phyloP scores from a whole-genome alignment of 37 sponge, comb jelly and placozoan species.

The Chondrosia reniformis region DNA sequence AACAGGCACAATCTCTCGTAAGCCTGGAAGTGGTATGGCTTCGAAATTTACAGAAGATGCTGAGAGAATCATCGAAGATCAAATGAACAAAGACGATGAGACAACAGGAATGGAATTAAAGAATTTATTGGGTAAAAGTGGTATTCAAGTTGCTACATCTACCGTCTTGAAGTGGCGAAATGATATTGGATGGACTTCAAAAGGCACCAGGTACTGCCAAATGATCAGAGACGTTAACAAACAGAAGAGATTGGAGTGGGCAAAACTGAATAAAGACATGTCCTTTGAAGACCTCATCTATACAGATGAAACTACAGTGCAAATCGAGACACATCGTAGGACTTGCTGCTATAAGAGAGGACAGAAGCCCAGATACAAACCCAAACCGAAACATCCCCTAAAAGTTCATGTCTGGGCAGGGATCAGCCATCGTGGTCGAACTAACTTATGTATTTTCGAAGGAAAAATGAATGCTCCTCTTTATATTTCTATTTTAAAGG shows the following conservation, averaged over 20 bases:
- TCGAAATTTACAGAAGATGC: background rate
- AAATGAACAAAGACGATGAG: constrained; percentile 14
- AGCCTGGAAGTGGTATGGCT: background rate
- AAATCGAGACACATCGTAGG: constrained; percentile 22
- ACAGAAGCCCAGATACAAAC: constrained; percentile 10
- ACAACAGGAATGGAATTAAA: background rate
- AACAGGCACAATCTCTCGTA: background rate
- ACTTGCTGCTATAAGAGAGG: constrained; percentile 9
- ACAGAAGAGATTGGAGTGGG: constrained; percentile 28
- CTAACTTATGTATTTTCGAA: background rate
- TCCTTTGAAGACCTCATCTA: constrained; percentile 22
- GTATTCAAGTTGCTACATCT: background rate
- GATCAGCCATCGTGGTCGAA: constrained; percentile 2
- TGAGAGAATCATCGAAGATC: constrained; percentile 8
- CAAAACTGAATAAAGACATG: background rate
- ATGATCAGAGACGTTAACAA: constrained; percentile 11
- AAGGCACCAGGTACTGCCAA: constrained; percentile 29
- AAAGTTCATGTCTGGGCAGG: constrained; percentile 19
- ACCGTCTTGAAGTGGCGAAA: constrained; percentile 13
- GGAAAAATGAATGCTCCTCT: constrained; percentile 17
- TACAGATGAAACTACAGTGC: constrained; percentile 31
- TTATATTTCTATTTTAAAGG: background rate
- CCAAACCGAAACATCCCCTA: constrained; percentile 9
- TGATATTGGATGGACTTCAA: constrained; percentile 22
- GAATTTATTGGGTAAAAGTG: background rate